Conservation (phyloP, 2,113 vertebrate species). For the Pterocles burchelli region DNA sequence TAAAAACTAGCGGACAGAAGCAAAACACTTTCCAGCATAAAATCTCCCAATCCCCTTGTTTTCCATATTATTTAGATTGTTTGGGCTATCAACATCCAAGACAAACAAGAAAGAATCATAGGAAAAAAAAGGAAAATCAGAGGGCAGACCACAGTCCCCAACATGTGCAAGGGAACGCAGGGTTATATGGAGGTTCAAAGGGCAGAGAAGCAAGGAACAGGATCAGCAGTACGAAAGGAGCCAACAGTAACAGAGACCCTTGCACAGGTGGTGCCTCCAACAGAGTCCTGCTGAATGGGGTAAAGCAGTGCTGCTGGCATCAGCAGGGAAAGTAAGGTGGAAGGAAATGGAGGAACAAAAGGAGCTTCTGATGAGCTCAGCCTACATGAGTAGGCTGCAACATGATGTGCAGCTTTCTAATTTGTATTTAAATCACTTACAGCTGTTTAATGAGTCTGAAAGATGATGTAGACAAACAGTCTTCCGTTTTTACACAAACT, state of each 20-base stretch:
- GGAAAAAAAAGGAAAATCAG: not conserved
- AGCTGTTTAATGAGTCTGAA: conserved; percentile 46
- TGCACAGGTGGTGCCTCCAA: not conserved
- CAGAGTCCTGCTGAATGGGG: not conserved
- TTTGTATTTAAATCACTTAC: conserved; percentile 40
- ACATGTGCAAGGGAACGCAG: not conserved
- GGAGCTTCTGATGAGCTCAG: conserved; percentile 36
- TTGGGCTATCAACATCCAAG: not conserved
- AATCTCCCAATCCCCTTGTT: not conserved
- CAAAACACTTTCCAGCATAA: conserved; percentile 19
- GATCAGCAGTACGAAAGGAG: not conserved
- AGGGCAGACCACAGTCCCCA: not conserved
- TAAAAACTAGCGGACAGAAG: conserved; percentile 1
- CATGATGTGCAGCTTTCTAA: conserved; percentile 44
- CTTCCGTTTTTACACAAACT: conserved; percentile 27
- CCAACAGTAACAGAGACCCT: not conserved
- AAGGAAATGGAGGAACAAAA: conserved; percentile 26
- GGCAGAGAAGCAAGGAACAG: not conserved
- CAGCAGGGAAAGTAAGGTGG: not conserved
- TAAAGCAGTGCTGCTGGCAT: not conserved
- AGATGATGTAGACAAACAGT: conserved; percentile 40
- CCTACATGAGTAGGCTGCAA: conserved; percentile 32
- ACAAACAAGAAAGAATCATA: not conserved
- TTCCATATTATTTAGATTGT: not conserved
- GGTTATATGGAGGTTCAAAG: not conserved